Conservation (phyloP, 2,888 invertebrate genomes). For the Pediacus dermestoides region DNA sequence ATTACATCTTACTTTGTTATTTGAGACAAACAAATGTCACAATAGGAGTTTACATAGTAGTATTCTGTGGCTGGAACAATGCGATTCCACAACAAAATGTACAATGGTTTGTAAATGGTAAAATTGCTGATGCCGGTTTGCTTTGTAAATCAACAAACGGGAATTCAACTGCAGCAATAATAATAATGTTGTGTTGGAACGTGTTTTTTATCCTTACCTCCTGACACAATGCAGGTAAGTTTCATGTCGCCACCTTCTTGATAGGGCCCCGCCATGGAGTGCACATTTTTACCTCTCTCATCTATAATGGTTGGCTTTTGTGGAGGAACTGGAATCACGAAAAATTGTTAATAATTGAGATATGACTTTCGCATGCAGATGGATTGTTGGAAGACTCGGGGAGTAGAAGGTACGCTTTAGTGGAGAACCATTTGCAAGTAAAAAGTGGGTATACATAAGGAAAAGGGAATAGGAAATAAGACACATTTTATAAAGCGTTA, state of each 20-base stretch:
- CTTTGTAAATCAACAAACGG: constrained; percentile 13
- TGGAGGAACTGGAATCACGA: constrained; percentile 65
- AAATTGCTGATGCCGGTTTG: too few relatives aligned
- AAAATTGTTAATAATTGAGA: constrained; percentile 13
- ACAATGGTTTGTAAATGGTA: too few relatives aligned
- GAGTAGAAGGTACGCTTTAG: not conserved
- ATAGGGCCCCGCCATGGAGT: constrained; percentile 67
- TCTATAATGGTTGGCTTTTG: constrained; percentile 70
- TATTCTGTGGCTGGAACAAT: too few relatives aligned
- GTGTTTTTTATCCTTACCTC: constrained; percentile 66
- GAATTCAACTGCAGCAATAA: constrained; percentile 7
- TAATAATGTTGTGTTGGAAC: constrained; percentile 5
- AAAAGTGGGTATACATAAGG: constrained; percentile 6
- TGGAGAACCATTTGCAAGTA: constrained; percentile 8
- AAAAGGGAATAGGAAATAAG: constrained; percentile 19
- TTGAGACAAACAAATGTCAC: constrained; percentile 12
- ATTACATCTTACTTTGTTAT: constrained; percentile 21
- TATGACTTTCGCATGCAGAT: too few relatives aligned
- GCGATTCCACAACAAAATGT: too few relatives aligned
- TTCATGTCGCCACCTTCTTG: constrained; percentile 67
- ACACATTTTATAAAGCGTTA: constrained; percentile 22
- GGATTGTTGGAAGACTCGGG: constrained; percentile 3
- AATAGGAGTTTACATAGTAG: constrained; percentile 17
- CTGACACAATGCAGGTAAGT: constrained; percentile 71
- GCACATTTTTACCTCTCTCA: constrained; percentile 62